A percentile compares a stretch with the other conserved stretches of the same genome.
Evolutionary conservation across 2,113 vertebrate species (phyloP).

Genomic region (Sporophila hypoxantha): DNA sequence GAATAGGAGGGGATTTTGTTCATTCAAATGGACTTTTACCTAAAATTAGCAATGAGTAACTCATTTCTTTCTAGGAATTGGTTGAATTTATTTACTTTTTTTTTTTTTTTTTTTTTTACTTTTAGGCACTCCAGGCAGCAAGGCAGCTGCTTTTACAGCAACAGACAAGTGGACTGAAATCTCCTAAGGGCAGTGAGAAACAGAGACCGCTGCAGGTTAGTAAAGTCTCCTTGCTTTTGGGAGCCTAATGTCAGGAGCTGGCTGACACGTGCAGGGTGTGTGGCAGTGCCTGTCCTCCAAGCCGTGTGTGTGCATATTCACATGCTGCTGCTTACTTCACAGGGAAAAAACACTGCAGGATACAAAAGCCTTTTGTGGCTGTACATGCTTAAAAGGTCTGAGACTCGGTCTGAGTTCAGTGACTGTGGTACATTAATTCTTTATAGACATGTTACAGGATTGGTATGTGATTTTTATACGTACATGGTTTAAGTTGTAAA

Average conservation of each 20-base stretch:
- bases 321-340: not conserved
- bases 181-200: slow-evolving; percentile 98
- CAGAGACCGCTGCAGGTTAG: slow-evolving; percentile 98
- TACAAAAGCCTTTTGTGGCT: slow-evolving; percentile 15
- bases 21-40: slow-evolving; percentile 23
- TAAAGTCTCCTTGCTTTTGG: slow-evolving; percentile 36
- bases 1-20: slow-evolving; percentile 13
- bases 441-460: not conserved
- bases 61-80: slow-evolving; percentile 46
- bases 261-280: not conserved
- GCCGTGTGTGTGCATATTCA: not conserved
- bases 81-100: slow-evolving; percentile 3
- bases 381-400: not conserved
- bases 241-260: not conserved
- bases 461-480: not conserved
- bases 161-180: slow-evolving; percentile 97
- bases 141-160: slow-evolving; percentile 98
- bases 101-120: slow-evolving; percentile 33
- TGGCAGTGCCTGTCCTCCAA: not conserved
- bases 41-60: slow-evolving; percentile 9
- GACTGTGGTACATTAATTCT: not conserved
- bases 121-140: slow-evolving; percentile 95
- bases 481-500: slow-evolving; percentile 20
- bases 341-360: not conserved
- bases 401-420: not conserved